phyloP scores from a whole-genome alignment of 2,797 vertebrate genomes.

The Sarcophilus harrisii region DNA sequence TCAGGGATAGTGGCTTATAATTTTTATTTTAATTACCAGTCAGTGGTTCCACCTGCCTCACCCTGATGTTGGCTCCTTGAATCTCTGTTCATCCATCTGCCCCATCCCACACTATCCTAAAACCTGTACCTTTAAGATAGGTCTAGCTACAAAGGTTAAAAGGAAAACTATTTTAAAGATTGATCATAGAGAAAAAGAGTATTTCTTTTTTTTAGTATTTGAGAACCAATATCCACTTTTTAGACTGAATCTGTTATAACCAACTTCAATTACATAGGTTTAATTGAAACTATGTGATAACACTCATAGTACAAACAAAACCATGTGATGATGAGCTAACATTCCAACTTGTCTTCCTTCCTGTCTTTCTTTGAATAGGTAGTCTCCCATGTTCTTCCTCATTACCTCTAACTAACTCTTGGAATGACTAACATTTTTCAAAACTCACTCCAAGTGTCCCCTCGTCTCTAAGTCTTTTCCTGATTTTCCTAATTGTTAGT shows the following conservation, averaged over 20 bases:
- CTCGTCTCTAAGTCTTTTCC: not conserved
- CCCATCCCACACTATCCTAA: not conserved
- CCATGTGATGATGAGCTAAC: not conserved
- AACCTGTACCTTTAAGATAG: not conserved
- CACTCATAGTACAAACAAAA: not conserved
- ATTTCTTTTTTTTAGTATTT: not conserved
- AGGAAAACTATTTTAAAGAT: not conserved
- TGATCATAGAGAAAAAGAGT: not conserved
- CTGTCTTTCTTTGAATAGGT: not conserved
- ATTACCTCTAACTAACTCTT: not conserved
- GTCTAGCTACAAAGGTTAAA: not conserved
- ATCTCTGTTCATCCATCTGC: not conserved
- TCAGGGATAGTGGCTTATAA: not conserved
- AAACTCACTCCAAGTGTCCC: not conserved
- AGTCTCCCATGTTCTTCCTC: not conserved
- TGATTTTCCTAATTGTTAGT: not conserved
- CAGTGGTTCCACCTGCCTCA: not conserved
- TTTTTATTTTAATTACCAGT: not conserved
- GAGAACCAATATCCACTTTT: not conserved
- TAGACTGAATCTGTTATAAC: not conserved
- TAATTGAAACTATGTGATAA: not conserved
- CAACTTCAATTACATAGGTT: not conserved
- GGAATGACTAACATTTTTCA: not conserved
- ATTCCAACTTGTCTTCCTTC: not conserved
- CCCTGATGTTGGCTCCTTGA: not conserved